These are phyloP conservation scores for Mellilla xanthometata DNA, from an alignment of 2,888 invertebrate species.

Conservation along the genomic window DNA sequence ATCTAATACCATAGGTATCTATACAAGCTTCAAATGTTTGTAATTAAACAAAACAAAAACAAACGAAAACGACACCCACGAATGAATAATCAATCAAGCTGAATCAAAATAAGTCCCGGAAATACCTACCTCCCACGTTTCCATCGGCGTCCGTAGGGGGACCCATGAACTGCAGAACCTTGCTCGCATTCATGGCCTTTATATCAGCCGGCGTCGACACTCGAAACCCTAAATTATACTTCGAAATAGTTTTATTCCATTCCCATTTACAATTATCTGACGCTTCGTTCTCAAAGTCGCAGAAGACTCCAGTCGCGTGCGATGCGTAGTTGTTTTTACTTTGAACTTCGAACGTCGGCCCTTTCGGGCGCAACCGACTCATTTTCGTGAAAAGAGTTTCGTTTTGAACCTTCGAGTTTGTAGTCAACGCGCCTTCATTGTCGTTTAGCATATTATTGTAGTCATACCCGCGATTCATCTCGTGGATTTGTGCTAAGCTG, in stretches of 20 bases:
- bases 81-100: too few species aligned
- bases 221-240: conserved; percentile 69
- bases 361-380: conserved; percentile 53
- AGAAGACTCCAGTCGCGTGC: conserved; percentile 67
- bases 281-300: conserved; percentile 66
- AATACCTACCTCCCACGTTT: conserved; percentile 77
- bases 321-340: conserved; percentile 52
- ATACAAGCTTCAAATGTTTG: too few species aligned
- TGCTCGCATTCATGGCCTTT: conserved; percentile 55
- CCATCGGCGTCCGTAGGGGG: conserved; percentile 83
- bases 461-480: conserved; percentile 44
- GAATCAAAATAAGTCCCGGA: conserved; percentile 7
- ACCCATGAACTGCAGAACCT: conserved; percentile 67
- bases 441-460: conserved; percentile 62
- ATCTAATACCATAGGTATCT: too few species aligned
- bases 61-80: too few species aligned
- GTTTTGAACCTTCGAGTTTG: conserved; percentile 54
- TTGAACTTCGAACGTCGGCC: conserved; percentile 55
- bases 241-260: conserved; percentile 85
- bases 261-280: conserved; percentile 86
- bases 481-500: conserved; percentile 50
- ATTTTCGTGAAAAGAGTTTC: conserved; percentile 63
- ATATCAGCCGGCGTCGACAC: conserved; percentile 62
- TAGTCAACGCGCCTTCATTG: conserved; percentile 60
- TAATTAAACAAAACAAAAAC: too few species aligned